Evolutionary conservation across 1,140 invertebrate species (phyloP).

Genomic region (Nymphalis io): DNA sequence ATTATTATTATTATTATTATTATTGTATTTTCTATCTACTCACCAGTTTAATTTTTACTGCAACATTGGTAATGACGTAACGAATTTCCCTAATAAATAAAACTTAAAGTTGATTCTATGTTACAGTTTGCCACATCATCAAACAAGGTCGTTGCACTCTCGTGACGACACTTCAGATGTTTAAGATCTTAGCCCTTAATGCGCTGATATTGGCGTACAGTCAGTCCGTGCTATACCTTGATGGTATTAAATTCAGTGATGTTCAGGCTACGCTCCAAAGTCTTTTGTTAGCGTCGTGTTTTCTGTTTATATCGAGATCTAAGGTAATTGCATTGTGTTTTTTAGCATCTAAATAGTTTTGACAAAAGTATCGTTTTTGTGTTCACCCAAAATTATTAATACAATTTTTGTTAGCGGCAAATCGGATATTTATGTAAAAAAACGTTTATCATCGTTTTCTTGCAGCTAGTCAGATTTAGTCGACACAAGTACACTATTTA

Average conservation of each 20-base stretch:
- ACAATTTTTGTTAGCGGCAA: no score
- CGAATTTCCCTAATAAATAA: background rate
- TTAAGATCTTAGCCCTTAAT: slow-evolving; percentile 99
- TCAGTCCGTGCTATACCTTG: slow-evolving; percentile 98
- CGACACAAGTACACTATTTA: no score
- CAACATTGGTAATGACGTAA: background rate
- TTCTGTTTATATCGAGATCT: slow-evolving; percentile 98
- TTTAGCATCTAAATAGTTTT: background rate
- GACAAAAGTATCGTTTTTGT: background rate
- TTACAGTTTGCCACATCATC: slow-evolving; percentile 97
- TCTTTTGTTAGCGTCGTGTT: slow-evolving; percentile 96
- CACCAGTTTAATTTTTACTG: background rate
- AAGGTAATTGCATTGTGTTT: slow-evolving; percentile 85
- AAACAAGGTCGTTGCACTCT: slow-evolving; percentile 99
- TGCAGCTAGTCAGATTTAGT: no score
- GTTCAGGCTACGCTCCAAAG: slow-evolving; percentile 98
- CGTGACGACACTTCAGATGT: slow-evolving; percentile 99
- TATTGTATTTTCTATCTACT: background rate
- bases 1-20: background rate
- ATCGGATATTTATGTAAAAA: no score
- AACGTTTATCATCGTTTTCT: no score
- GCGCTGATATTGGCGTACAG: slow-evolving; percentile 98
- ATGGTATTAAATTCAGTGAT: slow-evolving; percentile 99
- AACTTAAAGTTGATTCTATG: background rate
- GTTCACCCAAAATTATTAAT: background rate